These are phyloP conservation scores for Cremastinae sp. DNA, from an alignment of 2,888 invertebrate species.

Conservation along the genomic window DNA sequence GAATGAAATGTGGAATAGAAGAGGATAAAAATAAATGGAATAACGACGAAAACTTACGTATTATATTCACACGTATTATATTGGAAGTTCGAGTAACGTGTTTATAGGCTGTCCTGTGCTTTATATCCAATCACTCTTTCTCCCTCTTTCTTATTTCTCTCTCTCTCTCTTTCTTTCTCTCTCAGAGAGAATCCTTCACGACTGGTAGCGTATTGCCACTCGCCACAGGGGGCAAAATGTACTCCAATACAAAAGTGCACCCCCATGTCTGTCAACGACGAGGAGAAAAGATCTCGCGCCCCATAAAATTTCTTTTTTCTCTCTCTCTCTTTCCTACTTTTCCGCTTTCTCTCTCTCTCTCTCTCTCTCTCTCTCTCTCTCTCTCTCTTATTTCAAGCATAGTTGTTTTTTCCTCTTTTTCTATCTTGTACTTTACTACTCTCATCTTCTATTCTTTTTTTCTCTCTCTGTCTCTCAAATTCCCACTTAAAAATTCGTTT, in stretches of 20 bases:
- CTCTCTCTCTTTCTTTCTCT: constrained; percentile 22
- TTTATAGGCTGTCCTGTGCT: constrained; percentile 59
- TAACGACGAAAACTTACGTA: constrained; percentile 3
- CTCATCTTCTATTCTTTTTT: too few relatives aligned
- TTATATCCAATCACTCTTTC: constrained; percentile 38
- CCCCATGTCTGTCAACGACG: constrained; percentile 72
- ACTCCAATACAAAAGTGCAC: constrained; percentile 69
- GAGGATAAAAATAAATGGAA: background rate
- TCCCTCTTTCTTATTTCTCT: constrained; percentile 39
- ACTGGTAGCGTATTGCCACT: constrained; percentile 76
- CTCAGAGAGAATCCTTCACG: constrained; percentile 51
- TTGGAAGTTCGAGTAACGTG: constrained; percentile 63
- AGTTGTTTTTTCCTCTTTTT: too few relatives aligned
- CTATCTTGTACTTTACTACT: too few relatives aligned
- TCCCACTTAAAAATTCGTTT: constrained; percentile 67
- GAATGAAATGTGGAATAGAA: background rate
- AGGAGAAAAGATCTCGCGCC: constrained; percentile 35
- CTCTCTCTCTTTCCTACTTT: constrained; percentile 29
- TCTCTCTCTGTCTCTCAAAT: constrained; percentile 1
- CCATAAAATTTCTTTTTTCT: constrained; percentile 1
- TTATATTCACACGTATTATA: constrained; percentile 71
- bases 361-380: constrained; percentile 31
- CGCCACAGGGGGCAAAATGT: constrained; percentile 73
- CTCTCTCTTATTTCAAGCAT: constrained; percentile 26
- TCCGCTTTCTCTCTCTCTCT: constrained; percentile 18